A percentile compares a stretch with the other conserved stretches of the same genome.
Evolutionary conservation across 2,888 invertebrate genomes (phyloP).

Genomic region (Rhogogaster chlorosoma): DNA sequence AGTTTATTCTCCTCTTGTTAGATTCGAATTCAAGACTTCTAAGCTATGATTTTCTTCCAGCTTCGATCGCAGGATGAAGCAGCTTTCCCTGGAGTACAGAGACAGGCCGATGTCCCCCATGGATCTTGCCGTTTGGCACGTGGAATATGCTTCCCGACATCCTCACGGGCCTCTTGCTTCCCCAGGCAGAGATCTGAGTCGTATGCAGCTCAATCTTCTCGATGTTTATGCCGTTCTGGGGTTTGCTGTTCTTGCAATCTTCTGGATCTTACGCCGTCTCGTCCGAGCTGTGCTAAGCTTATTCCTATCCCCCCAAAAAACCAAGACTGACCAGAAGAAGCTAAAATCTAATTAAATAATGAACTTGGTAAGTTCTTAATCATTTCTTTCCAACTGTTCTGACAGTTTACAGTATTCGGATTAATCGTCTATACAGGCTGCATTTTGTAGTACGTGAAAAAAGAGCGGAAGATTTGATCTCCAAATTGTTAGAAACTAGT

Average conservation of each 20-base stretch:
- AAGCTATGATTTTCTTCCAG: conserved; percentile 24
- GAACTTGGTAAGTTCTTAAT: neutral
- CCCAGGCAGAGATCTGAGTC: conserved; percentile 33
- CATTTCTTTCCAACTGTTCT: neutral
- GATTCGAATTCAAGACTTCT: neutral
- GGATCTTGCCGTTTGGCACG: conserved; percentile 54
- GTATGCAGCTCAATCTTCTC: conserved; percentile 5
- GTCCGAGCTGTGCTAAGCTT: neutral
- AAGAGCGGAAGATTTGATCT: neutral
- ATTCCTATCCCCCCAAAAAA: neutral
- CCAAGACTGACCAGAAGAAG: neutral
- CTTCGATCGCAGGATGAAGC: conserved; percentile 53
- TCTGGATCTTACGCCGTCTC: neutral
- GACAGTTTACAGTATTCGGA: no score
- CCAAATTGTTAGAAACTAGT: neutral
- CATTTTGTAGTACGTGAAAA: neutral
- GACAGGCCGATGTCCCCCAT: conserved; percentile 53
- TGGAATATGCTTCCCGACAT: conserved; percentile 52
- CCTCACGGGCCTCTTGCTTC: conserved; percentile 47
- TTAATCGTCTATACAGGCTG: neutral
- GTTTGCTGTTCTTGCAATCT: neutral
- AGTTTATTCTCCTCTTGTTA: neutral
- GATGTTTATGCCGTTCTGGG: conserved; percentile 23
- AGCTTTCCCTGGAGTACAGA: conserved; percentile 51
- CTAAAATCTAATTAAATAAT: neutral